These are phyloP conservation scores for Taphrorychus bicolor DNA, from an alignment of 2,888 invertebrate genomes.

Conservation along the genomic window DNA sequence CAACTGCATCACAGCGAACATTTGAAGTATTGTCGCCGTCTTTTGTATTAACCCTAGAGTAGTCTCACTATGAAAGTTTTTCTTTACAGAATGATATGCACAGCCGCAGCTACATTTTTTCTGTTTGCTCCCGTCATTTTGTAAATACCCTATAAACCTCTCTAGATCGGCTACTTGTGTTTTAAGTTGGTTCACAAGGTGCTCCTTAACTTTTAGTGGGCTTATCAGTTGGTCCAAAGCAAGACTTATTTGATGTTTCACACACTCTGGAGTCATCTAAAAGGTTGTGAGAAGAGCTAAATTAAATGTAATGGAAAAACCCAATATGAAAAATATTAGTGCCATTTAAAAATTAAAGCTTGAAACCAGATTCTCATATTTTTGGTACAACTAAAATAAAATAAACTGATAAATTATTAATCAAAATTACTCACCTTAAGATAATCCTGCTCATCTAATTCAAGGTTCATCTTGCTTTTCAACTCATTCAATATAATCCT, in stretches of 20 bases:
- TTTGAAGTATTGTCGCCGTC: conserved; percentile 88
- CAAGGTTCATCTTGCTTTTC: conserved; percentile 82
- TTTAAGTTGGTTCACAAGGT: conserved; percentile 92
- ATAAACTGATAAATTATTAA: too few relatives aligned
- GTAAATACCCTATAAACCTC: conserved; percentile 93
- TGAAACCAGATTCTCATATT: too few relatives aligned
- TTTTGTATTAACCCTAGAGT: conserved; percentile 83
- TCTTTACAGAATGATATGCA: conserved; percentile 59
- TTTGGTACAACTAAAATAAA: too few relatives aligned
- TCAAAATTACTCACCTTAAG: conserved; percentile 59
- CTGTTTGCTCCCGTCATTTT: conserved; percentile 72
- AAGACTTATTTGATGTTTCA: conserved; percentile 87
- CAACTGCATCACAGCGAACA: conserved; percentile 91
- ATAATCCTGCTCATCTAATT: conserved; percentile 80
- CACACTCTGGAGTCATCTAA: conserved; percentile 77
- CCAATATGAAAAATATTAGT: too few relatives aligned
- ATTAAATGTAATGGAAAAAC: too few relatives aligned
- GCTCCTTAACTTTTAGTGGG: conserved; percentile 94
- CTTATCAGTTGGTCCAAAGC: conserved; percentile 92
- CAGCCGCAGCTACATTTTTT: conserved; percentile 61
- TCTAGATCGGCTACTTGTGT: conserved; percentile 98
- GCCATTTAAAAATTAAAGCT: too few relatives aligned
- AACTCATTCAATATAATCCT: conserved; percentile 89
- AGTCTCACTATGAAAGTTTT: conserved; percentile 60
- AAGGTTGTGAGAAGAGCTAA: too few relatives aligned